Percentiles rank a stretch among this genome's conserved stretches.
Conservation (phyloP, 2,113 vertebrate genomes). For the Parus major region DNA sequence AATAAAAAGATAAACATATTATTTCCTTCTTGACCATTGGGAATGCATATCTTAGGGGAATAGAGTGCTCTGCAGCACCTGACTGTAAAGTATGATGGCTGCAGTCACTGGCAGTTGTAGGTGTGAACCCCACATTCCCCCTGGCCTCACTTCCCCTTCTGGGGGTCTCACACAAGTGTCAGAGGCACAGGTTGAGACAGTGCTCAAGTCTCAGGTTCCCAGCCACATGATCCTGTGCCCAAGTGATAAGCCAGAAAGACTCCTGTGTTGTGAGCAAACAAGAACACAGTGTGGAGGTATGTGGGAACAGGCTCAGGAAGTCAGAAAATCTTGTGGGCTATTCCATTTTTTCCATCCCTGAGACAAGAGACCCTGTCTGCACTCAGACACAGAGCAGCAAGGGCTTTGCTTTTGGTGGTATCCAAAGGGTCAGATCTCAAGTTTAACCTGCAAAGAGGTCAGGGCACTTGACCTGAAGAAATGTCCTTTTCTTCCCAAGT, state of each 20-base stretch:
- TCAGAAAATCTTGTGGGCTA: not conserved
- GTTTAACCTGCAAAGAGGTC: not conserved
- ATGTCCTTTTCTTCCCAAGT: not conserved
- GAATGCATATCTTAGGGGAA: not conserved
- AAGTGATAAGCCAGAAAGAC: not conserved
- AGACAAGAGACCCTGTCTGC: not conserved
- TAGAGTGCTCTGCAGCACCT: not conserved
- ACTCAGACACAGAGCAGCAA: not conserved
- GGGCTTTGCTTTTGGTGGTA: not conserved
- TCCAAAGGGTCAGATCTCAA: not conserved
- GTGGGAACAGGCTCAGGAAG: not conserved
- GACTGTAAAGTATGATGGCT: not conserved
- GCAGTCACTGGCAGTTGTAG: not conserved
- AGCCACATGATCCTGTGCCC: accelerated
- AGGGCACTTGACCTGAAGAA: not conserved
- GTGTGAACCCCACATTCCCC: not conserved
- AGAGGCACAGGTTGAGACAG: not conserved
- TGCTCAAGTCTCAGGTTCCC: not conserved
- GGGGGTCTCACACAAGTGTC: not conserved
- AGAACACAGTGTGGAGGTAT: accelerated
- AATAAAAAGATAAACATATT: not conserved
- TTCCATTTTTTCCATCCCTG: not conserved
- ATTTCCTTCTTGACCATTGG: not conserved
- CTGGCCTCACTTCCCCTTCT: not conserved
- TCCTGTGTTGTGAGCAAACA: not conserved